Evolutionary conservation across 2,797 vertebrate genomes (phyloP).

Genomic region (Mergus octosetaceus): DNA sequence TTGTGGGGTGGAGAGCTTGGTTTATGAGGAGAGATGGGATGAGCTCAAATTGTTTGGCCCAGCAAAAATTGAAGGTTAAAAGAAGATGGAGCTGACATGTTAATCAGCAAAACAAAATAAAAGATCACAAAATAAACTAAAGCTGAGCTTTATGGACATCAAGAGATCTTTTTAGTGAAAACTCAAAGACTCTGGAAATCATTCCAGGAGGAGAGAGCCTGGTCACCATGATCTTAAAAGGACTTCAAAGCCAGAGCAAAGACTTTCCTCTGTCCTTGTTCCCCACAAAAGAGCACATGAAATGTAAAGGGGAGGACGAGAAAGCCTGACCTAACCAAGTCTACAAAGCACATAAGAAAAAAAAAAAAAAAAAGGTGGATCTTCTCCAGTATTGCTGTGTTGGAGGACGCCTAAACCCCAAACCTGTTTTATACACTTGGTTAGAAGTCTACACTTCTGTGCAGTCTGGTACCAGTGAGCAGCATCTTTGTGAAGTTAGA

Average conservation of each 20-base stretch:
- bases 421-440: background rate
- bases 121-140: background rate
- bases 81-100: background rate
- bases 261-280: background rate
- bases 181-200: background rate
- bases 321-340: background rate
- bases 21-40: background rate
- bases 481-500: background rate
- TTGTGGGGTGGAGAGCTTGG: background rate
- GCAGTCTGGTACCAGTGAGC: background rate
- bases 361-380: background rate
- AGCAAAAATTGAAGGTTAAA: fast-evolving
- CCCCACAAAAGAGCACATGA: background rate
- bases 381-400: background rate
- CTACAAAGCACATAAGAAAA: background rate
- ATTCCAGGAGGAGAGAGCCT: background rate
- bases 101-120: background rate
- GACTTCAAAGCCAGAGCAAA: background rate
- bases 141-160: background rate
- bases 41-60: background rate
- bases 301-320: background rate
- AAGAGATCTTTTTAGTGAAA: background rate
- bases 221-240: background rate
- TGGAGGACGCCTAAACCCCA: background rate
- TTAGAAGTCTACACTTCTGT: background rate